Conservation (phyloP, 2,888 invertebrate species). For the Metallyticus violacea region DNA sequence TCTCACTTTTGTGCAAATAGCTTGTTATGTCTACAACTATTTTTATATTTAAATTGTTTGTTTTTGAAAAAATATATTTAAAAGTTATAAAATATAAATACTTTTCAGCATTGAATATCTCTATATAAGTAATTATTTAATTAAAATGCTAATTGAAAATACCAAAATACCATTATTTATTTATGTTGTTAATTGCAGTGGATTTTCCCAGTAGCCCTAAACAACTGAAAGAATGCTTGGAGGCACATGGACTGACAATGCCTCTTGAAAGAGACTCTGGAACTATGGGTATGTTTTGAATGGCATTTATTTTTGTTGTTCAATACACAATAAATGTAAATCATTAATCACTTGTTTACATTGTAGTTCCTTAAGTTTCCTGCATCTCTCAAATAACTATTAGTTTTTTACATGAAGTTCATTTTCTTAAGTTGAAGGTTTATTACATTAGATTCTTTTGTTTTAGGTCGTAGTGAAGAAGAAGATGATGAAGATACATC, state of each 20-base stretch:
- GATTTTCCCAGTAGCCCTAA: constrained; percentile 61
- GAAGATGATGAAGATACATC: constrained; percentile 53
- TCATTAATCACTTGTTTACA: background rate
- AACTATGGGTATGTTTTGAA: constrained; percentile 20
- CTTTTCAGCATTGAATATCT: no score
- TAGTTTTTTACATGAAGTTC: background rate
- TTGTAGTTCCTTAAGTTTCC: no score
- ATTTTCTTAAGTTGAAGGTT: background rate
- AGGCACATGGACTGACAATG: constrained; percentile 54
- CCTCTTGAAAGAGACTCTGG: constrained; percentile 48
- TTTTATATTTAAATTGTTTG: no score
- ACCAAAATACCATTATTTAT: background rate
- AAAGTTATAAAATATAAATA: no score
- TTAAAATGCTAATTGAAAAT: no score
- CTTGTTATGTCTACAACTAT: no score
- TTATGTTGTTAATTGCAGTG: constrained; percentile 16
- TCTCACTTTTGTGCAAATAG: no score
- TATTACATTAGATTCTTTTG: constrained; percentile 4
- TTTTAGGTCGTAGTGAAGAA: constrained; percentile 44
- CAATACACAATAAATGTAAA: background rate
- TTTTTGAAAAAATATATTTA: no score
- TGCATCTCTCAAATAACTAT: background rate
- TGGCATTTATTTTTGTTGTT: background rate
- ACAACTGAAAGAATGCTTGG: constrained; percentile 45
- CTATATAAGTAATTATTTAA: no score